phyloP scores from a whole-genome alignment of 2,113 vertebrate species.

The Psilopsiagon aurifrons region DNA sequence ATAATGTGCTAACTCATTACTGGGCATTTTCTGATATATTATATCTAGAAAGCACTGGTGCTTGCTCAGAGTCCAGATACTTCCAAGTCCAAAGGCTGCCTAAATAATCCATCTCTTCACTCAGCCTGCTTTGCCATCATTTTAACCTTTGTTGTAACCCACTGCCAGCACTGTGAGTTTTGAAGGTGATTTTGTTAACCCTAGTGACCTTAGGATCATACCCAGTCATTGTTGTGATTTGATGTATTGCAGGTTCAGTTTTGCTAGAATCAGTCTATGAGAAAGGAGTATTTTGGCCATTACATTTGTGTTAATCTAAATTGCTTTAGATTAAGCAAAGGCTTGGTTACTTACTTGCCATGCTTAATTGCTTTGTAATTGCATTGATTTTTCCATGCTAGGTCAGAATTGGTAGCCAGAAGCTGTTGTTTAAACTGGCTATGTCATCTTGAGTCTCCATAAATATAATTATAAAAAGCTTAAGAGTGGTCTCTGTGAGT shows the following conservation, averaged over 20 bases:
- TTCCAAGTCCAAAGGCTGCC: not conserved
- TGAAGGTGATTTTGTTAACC: slow-evolving; percentile 5
- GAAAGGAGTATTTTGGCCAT: not conserved
- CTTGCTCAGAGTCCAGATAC: not conserved
- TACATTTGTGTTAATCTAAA: slow-evolving; percentile 31
- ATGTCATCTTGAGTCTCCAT: not conserved
- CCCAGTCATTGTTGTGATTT: not conserved
- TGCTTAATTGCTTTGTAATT: slow-evolving; percentile 36
- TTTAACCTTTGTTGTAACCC: not conserved
- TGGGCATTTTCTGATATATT: not conserved
- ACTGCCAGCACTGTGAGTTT: not conserved
- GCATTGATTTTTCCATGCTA: slow-evolving; percentile 42
- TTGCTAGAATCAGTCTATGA: not conserved
- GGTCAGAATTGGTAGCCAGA: slow-evolving; percentile 15
- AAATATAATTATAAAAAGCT: slow-evolving; percentile 8
- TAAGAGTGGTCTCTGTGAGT: not conserved
- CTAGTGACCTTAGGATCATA: not conserved
- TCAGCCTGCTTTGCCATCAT: not conserved
- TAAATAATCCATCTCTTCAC: not conserved
- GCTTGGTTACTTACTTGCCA: not conserved
- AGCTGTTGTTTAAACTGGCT: slow-evolving; percentile 25
- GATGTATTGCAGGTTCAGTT: not conserved
- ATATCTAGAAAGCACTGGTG: not conserved
- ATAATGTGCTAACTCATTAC: not conserved
- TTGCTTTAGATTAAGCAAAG: not conserved